Conservation (phyloP, 2,797 vertebrate genomes). For the Pseudochaenichthys georgianus region DNA sequence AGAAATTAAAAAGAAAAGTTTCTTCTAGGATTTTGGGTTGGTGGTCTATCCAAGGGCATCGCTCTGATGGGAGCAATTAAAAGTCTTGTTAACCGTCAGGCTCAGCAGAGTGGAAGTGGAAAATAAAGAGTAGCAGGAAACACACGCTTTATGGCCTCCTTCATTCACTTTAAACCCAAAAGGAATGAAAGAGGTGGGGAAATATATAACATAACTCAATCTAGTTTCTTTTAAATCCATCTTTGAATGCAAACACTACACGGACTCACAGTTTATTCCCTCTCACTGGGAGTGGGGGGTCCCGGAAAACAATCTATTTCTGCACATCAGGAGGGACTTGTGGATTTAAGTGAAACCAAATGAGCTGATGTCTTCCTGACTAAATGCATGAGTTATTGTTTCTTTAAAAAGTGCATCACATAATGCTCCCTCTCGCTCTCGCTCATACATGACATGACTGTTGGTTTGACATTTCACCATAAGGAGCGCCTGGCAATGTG, state of each 20-base stretch:
- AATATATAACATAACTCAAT: conserved; percentile 10
- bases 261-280: conserved; percentile 42
- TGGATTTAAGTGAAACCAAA: conserved; percentile 76
- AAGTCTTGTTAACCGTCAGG: conserved; percentile 73
- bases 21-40: conserved; percentile 37
- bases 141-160: conserved; percentile 36
- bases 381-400: conserved; percentile 65
- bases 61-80: conserved; percentile 86
- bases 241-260: neutral
- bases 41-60: conserved; percentile 70
- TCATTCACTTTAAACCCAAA: conserved; percentile 6
- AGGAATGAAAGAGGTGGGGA: neutral
- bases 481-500: conserved; percentile 75
- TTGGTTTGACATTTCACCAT: conserved; percentile 72
- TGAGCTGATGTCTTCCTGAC: conserved; percentile 62
- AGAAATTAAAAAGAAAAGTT: conserved; percentile 50
- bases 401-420: conserved; percentile 47
- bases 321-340: conserved; percentile 42
- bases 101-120: conserved; percentile 61
- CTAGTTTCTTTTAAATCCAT: conserved; percentile 8
- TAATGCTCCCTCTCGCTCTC: conserved; percentile 23
- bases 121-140: conserved; percentile 63
- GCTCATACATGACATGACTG: conserved; percentile 54
- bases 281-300: conserved; percentile 34
- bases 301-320: conserved; percentile 41